Evolutionary conservation across 2,113 vertebrate genomes (phyloP), one percentile per base, ranked within the genome.

Genomic region (Atlantisia rogersi): DNA sequence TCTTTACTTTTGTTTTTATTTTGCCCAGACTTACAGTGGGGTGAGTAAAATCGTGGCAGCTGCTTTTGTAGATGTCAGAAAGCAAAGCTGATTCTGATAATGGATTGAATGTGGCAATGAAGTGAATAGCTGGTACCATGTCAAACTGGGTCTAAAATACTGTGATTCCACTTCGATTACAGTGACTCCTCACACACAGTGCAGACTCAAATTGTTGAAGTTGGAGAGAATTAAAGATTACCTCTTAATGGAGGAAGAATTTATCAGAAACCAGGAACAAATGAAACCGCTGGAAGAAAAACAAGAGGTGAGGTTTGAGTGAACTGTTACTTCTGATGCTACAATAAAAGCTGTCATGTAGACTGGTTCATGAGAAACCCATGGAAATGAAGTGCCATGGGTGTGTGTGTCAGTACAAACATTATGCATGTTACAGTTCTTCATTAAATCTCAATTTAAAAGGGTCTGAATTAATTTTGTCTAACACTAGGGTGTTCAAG

Each of bases 241-340:
- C 14, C 98, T 99, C 37, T 97, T 99, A 84, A 99, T 99, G 99
- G 99, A 99, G 92, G 99, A 99, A 93, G 99, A 99, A 89, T 99
- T 99, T 96, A 99, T 99, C 97, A 98, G 99, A 91, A 99, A 99
- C 94, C 99, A 99, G 97, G 99, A 99, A 92, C 99, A 99, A 82
- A 99, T 99, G 99, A 99, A 99, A 95, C 99, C 99, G 31, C 96
- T 99, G 91, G 99, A 99, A 97, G 99, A 99, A 97, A 99, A 99
- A 90, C 99, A 99, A 92, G 99, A 99, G 99, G 99, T 99, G 20
- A 92, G 95, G 25, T 65, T 94, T 64, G 69, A 71, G 20, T 46
- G 20, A 83, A 24, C 26, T 53, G 37, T 69, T 90, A 31, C 3
- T 63, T 67, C 2, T 64, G 6, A 20, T n/a, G 25, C 32, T 82